These are phyloP conservation scores for Spheniscus humboldti DNA, from an alignment of 2,797 vertebrate genomes.

Conservation along the genomic window DNA sequence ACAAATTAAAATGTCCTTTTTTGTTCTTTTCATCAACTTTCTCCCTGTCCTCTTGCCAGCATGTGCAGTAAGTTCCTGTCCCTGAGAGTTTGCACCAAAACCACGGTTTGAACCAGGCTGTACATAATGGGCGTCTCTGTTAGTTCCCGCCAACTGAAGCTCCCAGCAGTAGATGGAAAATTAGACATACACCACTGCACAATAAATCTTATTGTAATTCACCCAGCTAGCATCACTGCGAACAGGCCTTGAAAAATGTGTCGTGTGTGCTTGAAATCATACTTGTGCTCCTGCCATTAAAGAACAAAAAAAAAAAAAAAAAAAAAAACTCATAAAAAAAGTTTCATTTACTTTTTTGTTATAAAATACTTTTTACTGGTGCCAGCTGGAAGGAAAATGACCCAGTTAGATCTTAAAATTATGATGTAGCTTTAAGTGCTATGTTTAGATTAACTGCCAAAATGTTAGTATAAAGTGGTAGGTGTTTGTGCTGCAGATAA, in stretches of 20 bases:
- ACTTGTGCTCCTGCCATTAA: constrained; percentile 71
- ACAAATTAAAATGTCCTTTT: constrained; percentile 40
- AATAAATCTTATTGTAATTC: constrained; percentile 85
- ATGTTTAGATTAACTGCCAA: constrained; percentile 92
- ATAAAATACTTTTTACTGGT: constrained; percentile 74
- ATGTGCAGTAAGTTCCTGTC: constrained; percentile 68
- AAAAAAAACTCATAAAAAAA: constrained; percentile 53
- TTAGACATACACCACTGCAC: constrained; percentile 77
- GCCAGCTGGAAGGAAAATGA: constrained; percentile 75
- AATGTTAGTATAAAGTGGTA: constrained; percentile 90
- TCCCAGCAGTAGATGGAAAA: constrained; percentile 78
- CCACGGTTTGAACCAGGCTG: constrained; percentile 71
- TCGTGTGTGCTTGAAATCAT: constrained; percentile 74
- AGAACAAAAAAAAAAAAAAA: not conserved
- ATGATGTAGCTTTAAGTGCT: constrained; percentile 89
- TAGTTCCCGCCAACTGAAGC: constrained; percentile 73
- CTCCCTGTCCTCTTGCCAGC: constrained; percentile 59
- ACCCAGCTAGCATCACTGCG: constrained; percentile 72
- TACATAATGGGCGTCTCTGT: constrained; percentile 78
- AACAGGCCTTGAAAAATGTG: constrained; percentile 71
- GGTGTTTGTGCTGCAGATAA: constrained; percentile 89
- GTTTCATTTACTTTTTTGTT: constrained; percentile 77
- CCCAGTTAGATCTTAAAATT: constrained; percentile 80
- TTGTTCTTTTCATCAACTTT: constrained; percentile 67
- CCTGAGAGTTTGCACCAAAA: constrained; percentile 66